Evolutionary conservation across 2,113 vertebrate genomes (phyloP).

Genomic region (Misgurnus anguillicaudatus): DNA sequence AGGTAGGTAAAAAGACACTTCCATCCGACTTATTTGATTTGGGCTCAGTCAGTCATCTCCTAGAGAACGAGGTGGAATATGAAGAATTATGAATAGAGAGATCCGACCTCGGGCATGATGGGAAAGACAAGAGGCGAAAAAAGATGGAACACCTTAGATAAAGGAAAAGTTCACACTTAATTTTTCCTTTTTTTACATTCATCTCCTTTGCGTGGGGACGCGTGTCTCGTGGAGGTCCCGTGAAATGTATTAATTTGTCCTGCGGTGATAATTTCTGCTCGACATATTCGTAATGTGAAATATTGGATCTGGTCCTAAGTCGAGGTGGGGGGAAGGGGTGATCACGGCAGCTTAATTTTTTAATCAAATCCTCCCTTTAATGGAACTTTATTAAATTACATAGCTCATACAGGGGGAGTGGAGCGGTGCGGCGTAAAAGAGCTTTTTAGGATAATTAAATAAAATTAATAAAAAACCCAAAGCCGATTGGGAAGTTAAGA

Average conservation of each 20-base stretch:
- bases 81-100: conserved; percentile 65
- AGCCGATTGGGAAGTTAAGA: conserved; percentile 53
- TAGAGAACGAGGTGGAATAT: conserved; percentile 54
- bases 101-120: conserved; percentile 56
- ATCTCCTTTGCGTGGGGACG: conserved; percentile 47
- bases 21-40: conserved; percentile 55
- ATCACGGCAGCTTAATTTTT: conserved; percentile 82
- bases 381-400: conserved; percentile 84
- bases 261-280: conserved; percentile 78
- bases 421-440: conserved; percentile 62
- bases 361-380: conserved; percentile 80
- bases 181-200: conserved; percentile 48
- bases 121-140: conserved; percentile 34
- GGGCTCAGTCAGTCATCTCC: conserved; percentile 60
- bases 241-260: conserved; percentile 76
- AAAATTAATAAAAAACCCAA: conserved; percentile 74
- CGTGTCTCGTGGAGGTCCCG: conserved; percentile 60
- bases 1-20: conserved; percentile 55
- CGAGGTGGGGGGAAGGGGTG: conserved; percentile 66
- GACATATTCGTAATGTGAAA: conserved; percentile 77
- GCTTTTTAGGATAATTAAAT: conserved; percentile 80
- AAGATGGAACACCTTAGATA: conserved; percentile 54
- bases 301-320: conserved; percentile 74
- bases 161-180: conserved; percentile 46
- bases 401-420: conserved; percentile 75